phyloP scores from a whole-genome alignment of 2,888 invertebrate genomes.

The Caenorhabditis becei region DNA sequence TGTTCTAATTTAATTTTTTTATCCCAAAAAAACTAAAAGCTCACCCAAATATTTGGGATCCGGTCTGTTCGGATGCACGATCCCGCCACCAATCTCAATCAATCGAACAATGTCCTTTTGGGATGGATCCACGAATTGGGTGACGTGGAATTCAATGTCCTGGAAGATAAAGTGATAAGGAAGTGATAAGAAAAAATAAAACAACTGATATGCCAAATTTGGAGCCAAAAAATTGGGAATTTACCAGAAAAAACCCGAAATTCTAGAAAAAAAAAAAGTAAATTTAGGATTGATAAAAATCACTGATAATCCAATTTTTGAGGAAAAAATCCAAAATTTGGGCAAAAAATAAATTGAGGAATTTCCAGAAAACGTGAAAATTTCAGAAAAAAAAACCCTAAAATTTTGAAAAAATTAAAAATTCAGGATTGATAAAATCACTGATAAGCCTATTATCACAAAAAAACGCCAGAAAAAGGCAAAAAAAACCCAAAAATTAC shows the following conservation, averaged over 20 bases:
- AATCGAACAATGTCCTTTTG: constrained; percentile 87
- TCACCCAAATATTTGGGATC: constrained; percentile 82
- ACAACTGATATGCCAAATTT: too few species aligned
- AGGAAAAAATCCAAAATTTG: background rate
- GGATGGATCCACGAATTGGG: constrained; percentile 92
- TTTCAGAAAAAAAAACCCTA: too few species aligned
- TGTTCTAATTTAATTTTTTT: constrained; percentile 81
- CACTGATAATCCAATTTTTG: too few species aligned
- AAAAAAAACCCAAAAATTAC: constrained; percentile 81
- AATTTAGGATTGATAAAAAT: too few species aligned
- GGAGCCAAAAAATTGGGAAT: constrained; percentile 6
- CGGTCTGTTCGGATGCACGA: constrained; percentile 89
- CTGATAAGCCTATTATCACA: too few species aligned
- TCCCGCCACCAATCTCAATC: constrained; percentile 92
- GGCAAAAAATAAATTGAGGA: background rate
- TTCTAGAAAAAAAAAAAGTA: too few species aligned
- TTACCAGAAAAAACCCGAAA: background rate
- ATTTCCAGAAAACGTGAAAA: too few species aligned
- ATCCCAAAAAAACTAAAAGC: background rate
- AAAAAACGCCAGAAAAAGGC: too few species aligned
- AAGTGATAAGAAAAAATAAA: too few species aligned
- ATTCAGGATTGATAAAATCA: too few species aligned
- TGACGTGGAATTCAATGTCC: constrained; percentile 91
- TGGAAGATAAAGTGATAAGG: constrained; percentile 82
- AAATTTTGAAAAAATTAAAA: too few species aligned